Evolutionary conservation across 2,888 invertebrate genomes (phyloP).

Genomic region (Boloria selene): DNA sequence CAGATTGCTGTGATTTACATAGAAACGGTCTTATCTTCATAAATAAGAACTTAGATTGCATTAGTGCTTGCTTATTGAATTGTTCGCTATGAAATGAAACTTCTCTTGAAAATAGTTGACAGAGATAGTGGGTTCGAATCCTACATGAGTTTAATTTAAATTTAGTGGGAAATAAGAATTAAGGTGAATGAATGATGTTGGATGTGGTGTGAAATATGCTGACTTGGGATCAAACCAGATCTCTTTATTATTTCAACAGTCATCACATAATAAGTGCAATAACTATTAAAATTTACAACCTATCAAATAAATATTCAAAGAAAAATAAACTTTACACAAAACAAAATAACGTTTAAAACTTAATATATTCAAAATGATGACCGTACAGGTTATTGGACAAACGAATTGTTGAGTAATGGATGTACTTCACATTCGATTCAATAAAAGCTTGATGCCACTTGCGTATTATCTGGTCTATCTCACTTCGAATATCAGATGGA

Average conservation of each 20-base stretch:
- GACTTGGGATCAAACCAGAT: conserved; percentile 7
- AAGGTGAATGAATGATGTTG: no score
- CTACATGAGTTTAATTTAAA: background rate
- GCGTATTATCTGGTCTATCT: conserved; percentile 25
- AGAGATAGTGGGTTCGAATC: background rate
- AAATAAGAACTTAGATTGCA: conserved; percentile 26
- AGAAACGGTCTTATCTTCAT: conserved; percentile 35
- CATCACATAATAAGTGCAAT: conserved; percentile 20
- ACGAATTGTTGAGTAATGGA: conserved; percentile 20
- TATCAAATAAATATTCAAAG: background rate
- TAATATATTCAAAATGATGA: background rate
- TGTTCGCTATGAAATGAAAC: background rate
- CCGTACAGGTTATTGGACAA: conserved; percentile 17
- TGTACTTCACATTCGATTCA: conserved; percentile 24
- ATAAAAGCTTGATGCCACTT: conserved; percentile 24
- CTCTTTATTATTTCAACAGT: conserved; percentile 12
- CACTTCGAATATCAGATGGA: background rate
- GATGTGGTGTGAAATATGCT: conserved; percentile 2
- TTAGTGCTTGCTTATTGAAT: background rate
- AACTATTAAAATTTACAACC: conserved; percentile 14
- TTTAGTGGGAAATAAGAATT: no score
- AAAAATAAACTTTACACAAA: background rate
- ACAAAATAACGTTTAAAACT: background rate
- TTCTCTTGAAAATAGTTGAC: background rate
- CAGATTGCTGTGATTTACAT: conserved; percentile 33